Evolutionary conservation across 2,888 invertebrate species (phyloP).

Genomic region (Pyrochroa serraticornis): DNA sequence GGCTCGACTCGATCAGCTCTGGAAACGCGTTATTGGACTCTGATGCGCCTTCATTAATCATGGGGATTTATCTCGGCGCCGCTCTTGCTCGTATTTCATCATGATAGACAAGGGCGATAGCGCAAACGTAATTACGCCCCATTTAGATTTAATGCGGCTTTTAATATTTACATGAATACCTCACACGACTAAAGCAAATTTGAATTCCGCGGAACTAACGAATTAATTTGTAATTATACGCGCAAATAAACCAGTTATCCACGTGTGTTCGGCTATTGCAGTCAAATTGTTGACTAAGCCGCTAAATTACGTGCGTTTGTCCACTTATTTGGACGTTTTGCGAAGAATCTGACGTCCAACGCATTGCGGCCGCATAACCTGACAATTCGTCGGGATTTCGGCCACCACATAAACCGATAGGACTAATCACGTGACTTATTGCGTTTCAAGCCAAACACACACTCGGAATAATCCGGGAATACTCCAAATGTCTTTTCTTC

Average conservation of each 20-base stretch:
- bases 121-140: constrained; percentile 41
- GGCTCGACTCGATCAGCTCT: constrained; percentile 1
- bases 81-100: constrained; percentile 39
- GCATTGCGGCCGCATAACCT: too few relatives aligned
- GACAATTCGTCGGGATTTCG: too few relatives aligned
- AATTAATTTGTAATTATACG: constrained; percentile 31
- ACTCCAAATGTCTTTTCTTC: too few relatives aligned
- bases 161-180: constrained; percentile 39
- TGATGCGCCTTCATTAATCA: constrained; percentile 36
- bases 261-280: constrained; percentile 7
- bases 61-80: constrained; percentile 37
- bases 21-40: too few relatives aligned
- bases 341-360: constrained; percentile 6
- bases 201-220: constrained; percentile 31
- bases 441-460: too few relatives aligned
- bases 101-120: constrained; percentile 42
- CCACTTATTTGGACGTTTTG: too few relatives aligned
- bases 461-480: too few relatives aligned
- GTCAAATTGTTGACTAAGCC: constrained; percentile 11
- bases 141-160: constrained; percentile 44
- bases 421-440: too few relatives aligned
- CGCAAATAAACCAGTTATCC: constrained; percentile 14
- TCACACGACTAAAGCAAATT: constrained; percentile 26
- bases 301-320: background rate
- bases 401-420: too few relatives aligned